Percentiles rank a stretch among this genome's conserved stretches.
Conservation (phyloP, 2,888 invertebrate genomes). For the Himalopsyche tibetana region DNA sequence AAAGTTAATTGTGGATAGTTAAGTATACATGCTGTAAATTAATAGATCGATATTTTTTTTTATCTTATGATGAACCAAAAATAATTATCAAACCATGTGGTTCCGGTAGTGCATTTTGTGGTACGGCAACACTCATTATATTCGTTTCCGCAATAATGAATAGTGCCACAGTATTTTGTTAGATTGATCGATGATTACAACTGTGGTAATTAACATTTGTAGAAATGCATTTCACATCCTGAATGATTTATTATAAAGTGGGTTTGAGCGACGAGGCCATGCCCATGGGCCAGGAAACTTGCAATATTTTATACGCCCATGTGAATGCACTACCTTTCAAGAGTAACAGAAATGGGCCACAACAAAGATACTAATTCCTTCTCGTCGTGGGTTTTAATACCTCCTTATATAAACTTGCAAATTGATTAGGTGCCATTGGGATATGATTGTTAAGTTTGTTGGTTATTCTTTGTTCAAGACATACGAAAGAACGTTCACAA, state of each 20-base stretch:
- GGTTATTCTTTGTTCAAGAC: too few relatives aligned
- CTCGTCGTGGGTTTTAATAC: too few relatives aligned
- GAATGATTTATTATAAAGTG: not conserved
- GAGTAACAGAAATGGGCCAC: not conserved
- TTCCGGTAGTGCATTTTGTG: too few relatives aligned
- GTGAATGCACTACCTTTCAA: constrained; percentile 20
- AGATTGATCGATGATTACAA: constrained; percentile 9
- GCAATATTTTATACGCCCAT: not conserved
- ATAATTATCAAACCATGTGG: too few relatives aligned
- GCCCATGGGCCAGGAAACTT: not conserved
- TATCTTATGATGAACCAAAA: too few relatives aligned
- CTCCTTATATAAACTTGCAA: too few relatives aligned
- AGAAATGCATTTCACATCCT: constrained; percentile 19
- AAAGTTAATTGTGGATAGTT: too few relatives aligned
- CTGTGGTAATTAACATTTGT: not conserved
- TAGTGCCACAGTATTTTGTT: not conserved
- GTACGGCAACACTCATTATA: not conserved
- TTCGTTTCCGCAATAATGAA: not conserved
- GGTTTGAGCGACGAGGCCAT: not conserved
- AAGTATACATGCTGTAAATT: too few relatives aligned
- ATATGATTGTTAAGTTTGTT: too few relatives aligned
- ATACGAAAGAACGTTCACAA: too few relatives aligned
- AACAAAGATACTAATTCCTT: not conserved
- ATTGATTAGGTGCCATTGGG: too few relatives aligned
- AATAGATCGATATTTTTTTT: too few relatives aligned